phyloP scores from a whole-genome alignment of 37 sponge, comb jelly and placozoan genomes.

The Diacarnus erythraeanus region DNA sequence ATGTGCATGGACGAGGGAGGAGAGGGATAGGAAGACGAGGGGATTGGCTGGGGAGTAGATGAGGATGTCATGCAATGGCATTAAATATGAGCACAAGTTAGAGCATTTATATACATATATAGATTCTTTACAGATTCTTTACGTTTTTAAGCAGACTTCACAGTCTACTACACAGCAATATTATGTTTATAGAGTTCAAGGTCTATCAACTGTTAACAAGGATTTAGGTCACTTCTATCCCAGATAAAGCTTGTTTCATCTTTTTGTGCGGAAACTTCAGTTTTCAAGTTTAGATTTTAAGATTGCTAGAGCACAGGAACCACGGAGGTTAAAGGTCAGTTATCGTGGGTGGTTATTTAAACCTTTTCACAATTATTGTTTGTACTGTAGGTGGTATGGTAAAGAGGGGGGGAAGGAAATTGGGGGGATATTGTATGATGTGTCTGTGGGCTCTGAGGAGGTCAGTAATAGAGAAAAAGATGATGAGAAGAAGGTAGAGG shows the following conservation, averaged over 20 bases:
- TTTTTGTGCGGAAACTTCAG: not conserved
- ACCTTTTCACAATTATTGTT: too few relatives aligned
- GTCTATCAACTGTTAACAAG: too few relatives aligned
- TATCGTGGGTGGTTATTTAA: too few relatives aligned
- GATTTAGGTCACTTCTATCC: too few relatives aligned
- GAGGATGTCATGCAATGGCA: slow-evolving; percentile 35
- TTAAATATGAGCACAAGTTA: not conserved
- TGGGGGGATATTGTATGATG: not conserved
- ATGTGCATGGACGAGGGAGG: slow-evolving; percentile 25
- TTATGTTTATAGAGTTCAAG: too few relatives aligned
- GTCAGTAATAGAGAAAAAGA: slow-evolving; percentile 30
- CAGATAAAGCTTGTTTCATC: too few relatives aligned
- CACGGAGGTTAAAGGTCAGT: slow-evolving; percentile 48
- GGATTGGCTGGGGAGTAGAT: slow-evolving; percentile 9
- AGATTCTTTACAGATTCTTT: too few relatives aligned
- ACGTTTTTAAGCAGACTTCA: not conserved
- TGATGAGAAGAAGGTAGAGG: slow-evolving; percentile 9
- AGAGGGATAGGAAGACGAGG: slow-evolving; percentile 13
- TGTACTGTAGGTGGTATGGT: not conserved
- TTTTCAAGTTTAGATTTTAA: slow-evolving; percentile 62
- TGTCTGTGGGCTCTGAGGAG: not conserved
- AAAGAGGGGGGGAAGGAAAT: slow-evolving; percentile 1
- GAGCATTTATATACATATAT: too few relatives aligned
- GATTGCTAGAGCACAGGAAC: slow-evolving; percentile 54
- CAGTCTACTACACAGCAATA: too few relatives aligned